Percentiles rank a stretch among this genome's conserved stretches.
These are phyloP conservation scores for Drosophila pseudoobscura DNA, from an alignment of 1,140 invertebrate species.

Conservation along the genomic window DNA sequence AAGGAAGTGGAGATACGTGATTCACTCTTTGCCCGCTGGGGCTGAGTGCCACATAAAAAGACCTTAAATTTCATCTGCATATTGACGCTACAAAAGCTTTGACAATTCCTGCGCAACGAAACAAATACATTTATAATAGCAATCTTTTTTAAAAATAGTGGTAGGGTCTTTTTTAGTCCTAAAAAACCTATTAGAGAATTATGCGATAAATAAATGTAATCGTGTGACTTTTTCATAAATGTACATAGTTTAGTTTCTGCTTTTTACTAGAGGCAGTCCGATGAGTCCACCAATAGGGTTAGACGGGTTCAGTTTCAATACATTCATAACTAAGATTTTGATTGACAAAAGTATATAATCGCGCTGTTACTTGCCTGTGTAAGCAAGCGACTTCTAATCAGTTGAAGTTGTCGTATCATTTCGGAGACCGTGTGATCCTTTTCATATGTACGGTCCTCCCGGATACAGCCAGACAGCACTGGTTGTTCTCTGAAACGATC, in stretches of 20 bases:
- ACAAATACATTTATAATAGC: constrained; percentile 21
- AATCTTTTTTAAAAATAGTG: not conserved
- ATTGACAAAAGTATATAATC: not conserved
- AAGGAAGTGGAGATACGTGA: too few relatives aligned
- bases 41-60: constrained; percentile 9
- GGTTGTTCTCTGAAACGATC: constrained; percentile 40
- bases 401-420: constrained; percentile 60
- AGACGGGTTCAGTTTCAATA: too few relatives aligned
- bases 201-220: too few relatives aligned
- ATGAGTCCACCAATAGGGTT: not conserved
- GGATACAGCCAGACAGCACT: constrained; percentile 1
- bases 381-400: constrained; percentile 52
- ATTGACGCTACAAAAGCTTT: constrained; percentile 9
- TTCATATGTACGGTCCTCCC: constrained; percentile 17
- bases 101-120: constrained; percentile 20
- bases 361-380: constrained; percentile 45
- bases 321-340: too few relatives aligned
- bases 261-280: not conserved
- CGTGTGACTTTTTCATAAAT: too few relatives aligned
- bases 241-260: too few relatives aligned
- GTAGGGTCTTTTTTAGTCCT: too few relatives aligned
- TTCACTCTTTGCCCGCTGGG: too few relatives aligned
- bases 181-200: too few relatives aligned
- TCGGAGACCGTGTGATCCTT: constrained; percentile 55
- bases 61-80: constrained; percentile 19